Evolutionary conservation across 2,113 vertebrate genomes (phyloP), one percentile per base, ranked within the genome.

Genomic region (Solenodon paradoxus): DNA sequence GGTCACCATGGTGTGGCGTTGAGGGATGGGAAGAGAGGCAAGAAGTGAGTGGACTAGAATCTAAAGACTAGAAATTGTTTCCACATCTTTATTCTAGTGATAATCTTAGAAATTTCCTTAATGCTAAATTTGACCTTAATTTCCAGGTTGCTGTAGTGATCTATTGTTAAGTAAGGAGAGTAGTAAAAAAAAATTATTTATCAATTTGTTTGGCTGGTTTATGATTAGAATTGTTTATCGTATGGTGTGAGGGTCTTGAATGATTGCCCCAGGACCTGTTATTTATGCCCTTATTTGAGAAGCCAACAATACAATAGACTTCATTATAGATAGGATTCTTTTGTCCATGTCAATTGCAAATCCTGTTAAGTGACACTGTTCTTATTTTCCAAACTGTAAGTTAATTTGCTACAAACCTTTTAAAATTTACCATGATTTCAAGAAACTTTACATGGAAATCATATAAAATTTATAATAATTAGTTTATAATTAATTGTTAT

Each of bases 381-480:
- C 30, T 79, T 30, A 35, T 63, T 49, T 71, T 45, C 30, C 8
- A 92, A 77, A 71, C 12, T 24, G 35, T n/a, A 30, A 88, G 88
- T 92, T 38, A 66, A 66, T 90, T 84, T 91, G 35, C 38, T 90
- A 5, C 26, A 71, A 2, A n/a, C 28, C 9, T 22, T 88, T 75
- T 88, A 69, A 8, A 79, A 85, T 81, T 79, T 8, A 35, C 90
- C 4, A 35, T 30, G 35, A 38, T 78, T 95, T 96, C 28, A 78
- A 89, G 78, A 88, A 74, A 42, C 12, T 69, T 75, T 61, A 45
- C 0, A 20, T 69, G 66, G 32, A 77, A 85, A 79, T 71, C 47
- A 32, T n/a, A 26, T 35, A 83, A 63, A 83, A n/a, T n/a, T n/a
- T n/a, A n/a, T n/a, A n/a, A n/a, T n/a, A n/a, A n/a, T n/a, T n/a